Evolutionary conservation across 2,888 invertebrate genomes (phyloP).

Genomic region (Erynnis tages): DNA sequence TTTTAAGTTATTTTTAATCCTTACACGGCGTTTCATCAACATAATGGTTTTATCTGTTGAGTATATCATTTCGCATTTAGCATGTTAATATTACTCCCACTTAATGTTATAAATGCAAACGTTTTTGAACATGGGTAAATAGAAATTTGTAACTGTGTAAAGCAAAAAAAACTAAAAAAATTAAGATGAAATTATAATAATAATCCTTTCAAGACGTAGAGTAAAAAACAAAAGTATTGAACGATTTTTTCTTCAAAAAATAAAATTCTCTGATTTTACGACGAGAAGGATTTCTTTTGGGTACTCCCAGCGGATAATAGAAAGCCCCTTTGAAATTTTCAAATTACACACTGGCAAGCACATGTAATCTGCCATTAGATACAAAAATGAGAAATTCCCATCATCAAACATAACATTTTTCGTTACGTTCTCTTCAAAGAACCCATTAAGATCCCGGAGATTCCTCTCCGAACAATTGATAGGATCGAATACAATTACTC

Average conservation of each 20-base stretch:
- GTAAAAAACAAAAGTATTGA: not conserved
- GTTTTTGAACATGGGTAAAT: no score
- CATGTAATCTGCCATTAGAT: constrained; percentile 14
- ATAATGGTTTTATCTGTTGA: not conserved
- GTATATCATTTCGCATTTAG: no score
- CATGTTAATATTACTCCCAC: no score
- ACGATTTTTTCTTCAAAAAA: not conserved
- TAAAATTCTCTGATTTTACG: not conserved
- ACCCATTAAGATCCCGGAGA: constrained; percentile 22
- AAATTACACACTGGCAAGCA: constrained; percentile 11
- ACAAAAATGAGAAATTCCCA: constrained; percentile 18
- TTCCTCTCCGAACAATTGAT: constrained; percentile 23
- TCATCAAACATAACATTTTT: constrained; percentile 25
- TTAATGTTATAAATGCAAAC: no score
- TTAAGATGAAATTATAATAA: no score
- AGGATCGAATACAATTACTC: constrained; percentile 36
- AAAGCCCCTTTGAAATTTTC: constrained; percentile 15
- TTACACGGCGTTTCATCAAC: not conserved
- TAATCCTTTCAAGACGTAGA: no score
- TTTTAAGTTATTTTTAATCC: not conserved
- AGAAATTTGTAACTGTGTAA: no score
- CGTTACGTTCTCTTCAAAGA: constrained; percentile 24
- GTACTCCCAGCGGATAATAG: constrained; percentile 6
- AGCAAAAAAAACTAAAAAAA: no score
- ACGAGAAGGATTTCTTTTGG: not conserved